Evolutionary conservation across 1,140 invertebrate species (phyloP), one percentile per base, ranked within the genome.

Genomic region (Drosophila teissieri): DNA sequence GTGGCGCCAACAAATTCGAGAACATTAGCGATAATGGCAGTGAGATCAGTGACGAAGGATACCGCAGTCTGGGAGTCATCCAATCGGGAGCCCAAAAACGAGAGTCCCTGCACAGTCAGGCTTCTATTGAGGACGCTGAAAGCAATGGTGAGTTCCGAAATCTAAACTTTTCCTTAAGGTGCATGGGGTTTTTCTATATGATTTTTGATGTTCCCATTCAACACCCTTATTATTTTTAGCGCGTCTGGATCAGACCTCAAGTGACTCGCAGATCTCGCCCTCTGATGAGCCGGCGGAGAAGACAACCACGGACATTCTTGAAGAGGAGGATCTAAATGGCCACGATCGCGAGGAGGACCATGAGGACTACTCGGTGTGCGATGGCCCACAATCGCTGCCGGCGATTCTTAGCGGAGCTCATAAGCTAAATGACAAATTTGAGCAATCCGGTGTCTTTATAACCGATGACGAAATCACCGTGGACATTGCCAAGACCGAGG

Each of bases 11-110:
- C 53, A 91, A 93, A 54, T 92, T 93, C 44, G 93, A 94, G 61
- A 93, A 95, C 49, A 95, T 96, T 63, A 96, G 96, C 62, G 96
- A 97, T 91, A 97, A 96, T 75, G 96, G 96, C 3, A 97, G 96
- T 60, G 96, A 97, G 90, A 96, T 97, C 17, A 97, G 96, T 44
- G 96, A 97, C 92, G 96, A 97, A 89, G 96, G 96, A 4, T 97
- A 97, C 85, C 94, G 96, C 81, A 97, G 96, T 83, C 92, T 97
- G 73, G 96, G 96, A 7, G 93, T 96, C 24, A 94, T 96, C 31
- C 95, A 95, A 62, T 93, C 93, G 19, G 92, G 91, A 92, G 92
- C 93, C 92, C 93, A 94, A 93, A 89, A 95, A 94, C 92, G 94
- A 91, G 93, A 94, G 54, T 95, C 94, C 53, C 90, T 95, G 55